Percentiles rank a stretch among this genome's conserved stretches.
Conservation (phyloP, 92 coral and sea anemone species). For the Epizoanthus stellaris region DNA sequence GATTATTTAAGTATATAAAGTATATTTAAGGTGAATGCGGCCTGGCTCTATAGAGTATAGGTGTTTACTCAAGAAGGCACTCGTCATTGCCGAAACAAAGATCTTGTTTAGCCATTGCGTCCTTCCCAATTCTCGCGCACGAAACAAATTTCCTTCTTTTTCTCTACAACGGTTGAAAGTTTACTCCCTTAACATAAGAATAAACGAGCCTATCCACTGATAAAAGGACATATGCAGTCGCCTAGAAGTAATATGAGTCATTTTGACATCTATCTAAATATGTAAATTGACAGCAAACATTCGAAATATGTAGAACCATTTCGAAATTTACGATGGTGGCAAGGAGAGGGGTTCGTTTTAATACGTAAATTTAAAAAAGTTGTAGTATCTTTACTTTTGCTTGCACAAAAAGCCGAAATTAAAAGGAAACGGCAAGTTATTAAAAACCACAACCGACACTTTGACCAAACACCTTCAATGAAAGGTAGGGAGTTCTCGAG, state of each 20-base stretch:
- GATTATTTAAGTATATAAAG: too few species aligned
- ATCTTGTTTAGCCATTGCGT: neutral
- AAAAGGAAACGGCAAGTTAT: slow-evolving; percentile 5
- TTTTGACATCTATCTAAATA: slow-evolving; percentile 73
- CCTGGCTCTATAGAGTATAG: neutral
- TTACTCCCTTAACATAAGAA: slow-evolving; percentile 35
- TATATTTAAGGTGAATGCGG: neutral
- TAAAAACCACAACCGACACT: neutral
- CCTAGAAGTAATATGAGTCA: slow-evolving; percentile 77
- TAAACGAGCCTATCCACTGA: slow-evolving; percentile 56
- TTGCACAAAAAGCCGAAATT: neutral
- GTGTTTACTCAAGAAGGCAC: slow-evolving; percentile 28
- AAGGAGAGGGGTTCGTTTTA: neutral
- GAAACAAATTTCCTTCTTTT: slow-evolving; percentile 6
- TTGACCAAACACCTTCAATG: slow-evolving; percentile 12
- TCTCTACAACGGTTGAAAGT: neutral
- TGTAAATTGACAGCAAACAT: slow-evolving; percentile 89
- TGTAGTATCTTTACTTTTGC: neutral
- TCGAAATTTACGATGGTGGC: slow-evolving; percentile 9
- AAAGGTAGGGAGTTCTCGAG: slow-evolving; percentile 18
- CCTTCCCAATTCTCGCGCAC: slow-evolving; percentile 9
- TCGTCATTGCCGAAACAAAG: slow-evolving; percentile 8
- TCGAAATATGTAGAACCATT: slow-evolving; percentile 68
- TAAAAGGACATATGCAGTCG: slow-evolving; percentile 83
- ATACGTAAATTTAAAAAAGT: slow-evolving; percentile 1